Evolutionary conservation across 2,113 vertebrate species (phyloP).

Genomic region (Lepus timidus): DNA sequence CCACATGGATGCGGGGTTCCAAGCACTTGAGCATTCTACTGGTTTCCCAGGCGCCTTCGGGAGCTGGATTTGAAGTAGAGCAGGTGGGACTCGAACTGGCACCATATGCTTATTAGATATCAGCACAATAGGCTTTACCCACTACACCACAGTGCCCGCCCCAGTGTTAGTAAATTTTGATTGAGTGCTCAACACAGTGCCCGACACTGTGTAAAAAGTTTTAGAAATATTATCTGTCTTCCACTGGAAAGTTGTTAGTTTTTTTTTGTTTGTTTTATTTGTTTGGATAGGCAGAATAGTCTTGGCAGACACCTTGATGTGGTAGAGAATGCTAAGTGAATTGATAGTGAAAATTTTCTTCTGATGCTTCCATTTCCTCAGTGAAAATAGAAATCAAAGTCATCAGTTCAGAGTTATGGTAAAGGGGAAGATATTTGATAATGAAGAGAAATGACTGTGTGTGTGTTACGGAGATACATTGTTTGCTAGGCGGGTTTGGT

Average conservation of each 20-base stretch:
- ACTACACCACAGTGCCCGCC: too few relatives aligned
- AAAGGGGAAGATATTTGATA: neutral
- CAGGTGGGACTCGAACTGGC: too few relatives aligned
- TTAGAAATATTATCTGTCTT: neutral
- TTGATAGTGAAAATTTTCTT: neutral
- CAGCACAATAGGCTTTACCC: too few relatives aligned
- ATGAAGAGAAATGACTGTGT: neutral
- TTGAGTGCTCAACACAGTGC: neutral
- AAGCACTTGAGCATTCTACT: too few relatives aligned
- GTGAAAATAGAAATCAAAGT: neutral
- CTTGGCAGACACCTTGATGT: neutral
- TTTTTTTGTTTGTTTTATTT: neutral
- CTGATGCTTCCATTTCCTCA: neutral
- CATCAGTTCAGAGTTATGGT: neutral
- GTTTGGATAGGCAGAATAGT: neutral
- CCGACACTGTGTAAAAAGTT: neutral
- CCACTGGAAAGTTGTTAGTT: neutral
- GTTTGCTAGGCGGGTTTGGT: neutral
- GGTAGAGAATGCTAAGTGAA: neutral
- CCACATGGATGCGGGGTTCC: too few relatives aligned
- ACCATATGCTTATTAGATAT: too few relatives aligned
- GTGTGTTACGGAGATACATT: neutral
- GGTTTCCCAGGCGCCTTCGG: too few relatives aligned
- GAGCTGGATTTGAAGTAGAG: too few relatives aligned
- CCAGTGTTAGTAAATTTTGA: too few relatives aligned